Conservation (phyloP, 1,140 invertebrate genomes). For the Paraescarpia echinospica region DNA sequence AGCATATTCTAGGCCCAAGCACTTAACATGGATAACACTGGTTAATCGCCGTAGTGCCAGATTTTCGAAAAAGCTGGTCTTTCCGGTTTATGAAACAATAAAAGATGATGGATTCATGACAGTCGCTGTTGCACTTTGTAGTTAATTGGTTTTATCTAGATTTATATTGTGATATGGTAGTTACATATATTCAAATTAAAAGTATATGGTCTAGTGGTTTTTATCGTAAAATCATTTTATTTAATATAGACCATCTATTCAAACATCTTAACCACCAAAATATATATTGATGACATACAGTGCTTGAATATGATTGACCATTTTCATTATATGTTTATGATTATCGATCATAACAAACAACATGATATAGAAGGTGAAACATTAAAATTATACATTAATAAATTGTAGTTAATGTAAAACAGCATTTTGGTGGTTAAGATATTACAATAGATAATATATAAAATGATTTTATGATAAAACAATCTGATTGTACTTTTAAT, state of each 20-base stretch:
- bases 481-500: no score
- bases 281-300: background rate
- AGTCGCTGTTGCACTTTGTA: background rate
- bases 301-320: no score
- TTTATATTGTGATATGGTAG: background rate
- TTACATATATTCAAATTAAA: no score
- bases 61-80: background rate
- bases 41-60: background rate
- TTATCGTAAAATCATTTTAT: no score
- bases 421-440: background rate
- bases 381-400: no score
- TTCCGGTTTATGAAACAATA: conserved; percentile 10
- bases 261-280: background rate
- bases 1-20: background rate
- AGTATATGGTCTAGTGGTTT: no score
- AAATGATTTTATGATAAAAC: no score
- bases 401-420: background rate
- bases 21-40: background rate
- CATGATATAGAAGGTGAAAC: no score
- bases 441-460: no score
- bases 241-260: background rate
- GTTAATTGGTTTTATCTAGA: background rate
- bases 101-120: background rate
- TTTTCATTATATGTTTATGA: no score
- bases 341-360: no score